phyloP scores from a whole-genome alignment of 1,140 invertebrate species.

The Brachionus paranguensis region DNA sequence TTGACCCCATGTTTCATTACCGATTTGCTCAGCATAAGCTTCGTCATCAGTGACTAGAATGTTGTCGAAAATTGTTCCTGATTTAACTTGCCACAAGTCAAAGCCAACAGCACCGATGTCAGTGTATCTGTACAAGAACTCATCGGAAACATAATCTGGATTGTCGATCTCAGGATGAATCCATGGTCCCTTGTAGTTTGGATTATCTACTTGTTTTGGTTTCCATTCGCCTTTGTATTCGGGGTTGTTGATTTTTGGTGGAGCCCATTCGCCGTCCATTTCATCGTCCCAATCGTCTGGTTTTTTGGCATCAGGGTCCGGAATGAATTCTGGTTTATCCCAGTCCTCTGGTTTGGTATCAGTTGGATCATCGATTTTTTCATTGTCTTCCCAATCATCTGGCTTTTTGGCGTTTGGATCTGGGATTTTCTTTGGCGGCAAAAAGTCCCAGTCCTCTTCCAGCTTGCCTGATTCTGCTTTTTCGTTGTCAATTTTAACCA shows the following conservation, averaged over 20 bases:
- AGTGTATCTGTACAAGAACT: conserved; percentile 72
- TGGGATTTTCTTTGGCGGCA: conserved; percentile 58
- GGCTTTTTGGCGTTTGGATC: conserved; percentile 89
- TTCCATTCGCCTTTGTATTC: conserved; percentile 77
- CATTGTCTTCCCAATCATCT: conserved; percentile 64
- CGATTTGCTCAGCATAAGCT: conserved; percentile 62
- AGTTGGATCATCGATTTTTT: conserved; percentile 40
- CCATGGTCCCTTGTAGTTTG: conserved; percentile 94
- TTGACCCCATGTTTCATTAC: conserved; percentile 32
- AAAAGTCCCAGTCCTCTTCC: conserved; percentile 93
- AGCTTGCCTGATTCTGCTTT: conserved; percentile 88
- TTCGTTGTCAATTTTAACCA: conserved; percentile 92
- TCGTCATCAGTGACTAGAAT: conserved; percentile 85
- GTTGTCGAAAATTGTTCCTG: conserved; percentile 98
- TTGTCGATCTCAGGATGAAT: conserved; percentile 98
- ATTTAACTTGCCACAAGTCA: conserved; percentile 95
- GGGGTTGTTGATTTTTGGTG: conserved; percentile 71
- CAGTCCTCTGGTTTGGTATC: conserved; percentile 41
- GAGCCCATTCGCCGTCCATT: conserved; percentile 97
- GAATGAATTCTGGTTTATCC: conserved; percentile 40
- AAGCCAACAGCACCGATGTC: conserved; percentile 88
- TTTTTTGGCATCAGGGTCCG: conserved; percentile 56
- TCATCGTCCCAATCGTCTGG: conserved; percentile 94
- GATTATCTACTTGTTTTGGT: conserved; percentile 88
- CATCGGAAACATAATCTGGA: conserved; percentile 82